These are phyloP conservation scores for Aphaenogaster ashmeadi DNA, from an alignment of 1,140 invertebrate species.

Conservation along the genomic window DNA sequence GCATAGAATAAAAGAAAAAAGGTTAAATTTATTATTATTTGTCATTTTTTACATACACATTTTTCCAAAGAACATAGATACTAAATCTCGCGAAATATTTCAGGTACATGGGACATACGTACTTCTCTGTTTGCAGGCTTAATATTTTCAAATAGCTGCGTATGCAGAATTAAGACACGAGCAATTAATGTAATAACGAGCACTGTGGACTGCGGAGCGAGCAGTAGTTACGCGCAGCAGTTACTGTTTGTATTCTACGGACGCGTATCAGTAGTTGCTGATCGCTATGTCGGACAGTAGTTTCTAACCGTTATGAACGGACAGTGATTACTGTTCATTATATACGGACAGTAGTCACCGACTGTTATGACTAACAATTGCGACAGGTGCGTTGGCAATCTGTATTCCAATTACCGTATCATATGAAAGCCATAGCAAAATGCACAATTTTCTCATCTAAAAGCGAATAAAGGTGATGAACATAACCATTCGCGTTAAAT, in stretches of 20 bases:
- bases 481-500: neutral
- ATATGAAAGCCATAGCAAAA: neutral
- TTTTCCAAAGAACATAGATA: neutral
- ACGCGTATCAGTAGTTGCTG: conserved; percentile 51
- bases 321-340: conserved; percentile 71
- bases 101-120: neutral
- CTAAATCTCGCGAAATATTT: neutral
- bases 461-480: neutral
- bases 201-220: neutral
- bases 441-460: neutral
- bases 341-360: conserved; percentile 39
- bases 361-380: conserved; percentile 53
- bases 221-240: conserved; percentile 34
- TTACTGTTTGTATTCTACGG: conserved; percentile 50
- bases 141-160: neutral
- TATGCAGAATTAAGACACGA: conserved; percentile 38
- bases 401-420: conserved; percentile 1
- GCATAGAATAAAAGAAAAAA: neutral
- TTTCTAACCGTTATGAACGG: conserved; percentile 73
- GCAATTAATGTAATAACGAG: conserved; percentile 43
- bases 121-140: neutral
- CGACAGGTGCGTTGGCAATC: conserved; percentile 28
- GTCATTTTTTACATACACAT: neutral
- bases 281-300: conserved; percentile 57
- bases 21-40: neutral